These are phyloP conservation scores for Chironomus striatipennis DNA, from an alignment of 1,140 invertebrate species.

Conservation along the genomic window DNA sequence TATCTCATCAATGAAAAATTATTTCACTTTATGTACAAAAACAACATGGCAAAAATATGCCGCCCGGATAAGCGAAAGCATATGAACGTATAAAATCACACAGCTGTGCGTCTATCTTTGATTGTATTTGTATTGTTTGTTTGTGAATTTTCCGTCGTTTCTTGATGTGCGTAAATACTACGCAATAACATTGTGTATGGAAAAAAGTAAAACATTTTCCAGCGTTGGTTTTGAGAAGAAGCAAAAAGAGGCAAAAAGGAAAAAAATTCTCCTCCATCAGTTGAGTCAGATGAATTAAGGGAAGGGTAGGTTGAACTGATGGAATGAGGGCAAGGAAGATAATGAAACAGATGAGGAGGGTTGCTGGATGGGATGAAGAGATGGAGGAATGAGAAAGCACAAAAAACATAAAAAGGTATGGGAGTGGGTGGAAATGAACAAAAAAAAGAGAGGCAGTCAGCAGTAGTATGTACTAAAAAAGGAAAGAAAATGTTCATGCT, in stretches of 20 bases:
- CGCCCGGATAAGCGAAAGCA: not conserved
- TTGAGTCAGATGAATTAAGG: no score
- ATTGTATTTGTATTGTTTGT: not conserved
- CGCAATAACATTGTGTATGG: not conserved
- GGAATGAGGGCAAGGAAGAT: no score
- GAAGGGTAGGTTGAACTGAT: no score
- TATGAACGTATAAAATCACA: not conserved
- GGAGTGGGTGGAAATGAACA: no score
- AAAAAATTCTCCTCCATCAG: not conserved
- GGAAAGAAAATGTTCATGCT: not conserved
- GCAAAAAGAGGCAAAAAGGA: not conserved
- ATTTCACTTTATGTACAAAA: no score
- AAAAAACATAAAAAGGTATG: no score
- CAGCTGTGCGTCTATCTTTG: not conserved
- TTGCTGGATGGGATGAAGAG: no score
- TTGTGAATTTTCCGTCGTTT: not conserved
- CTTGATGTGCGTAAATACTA: not conserved
- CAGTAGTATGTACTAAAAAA: no score
- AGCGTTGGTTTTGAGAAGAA: not conserved
- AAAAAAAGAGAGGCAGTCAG: no score
- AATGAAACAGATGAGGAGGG: no score
- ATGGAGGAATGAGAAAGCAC: no score
- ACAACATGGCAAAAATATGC: not conserved
- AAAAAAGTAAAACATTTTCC: not conserved
- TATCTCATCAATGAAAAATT: no score